These are phyloP conservation scores for Dilophus febrilis DNA, from an alignment of 2,888 invertebrate genomes.

Conservation along the genomic window DNA sequence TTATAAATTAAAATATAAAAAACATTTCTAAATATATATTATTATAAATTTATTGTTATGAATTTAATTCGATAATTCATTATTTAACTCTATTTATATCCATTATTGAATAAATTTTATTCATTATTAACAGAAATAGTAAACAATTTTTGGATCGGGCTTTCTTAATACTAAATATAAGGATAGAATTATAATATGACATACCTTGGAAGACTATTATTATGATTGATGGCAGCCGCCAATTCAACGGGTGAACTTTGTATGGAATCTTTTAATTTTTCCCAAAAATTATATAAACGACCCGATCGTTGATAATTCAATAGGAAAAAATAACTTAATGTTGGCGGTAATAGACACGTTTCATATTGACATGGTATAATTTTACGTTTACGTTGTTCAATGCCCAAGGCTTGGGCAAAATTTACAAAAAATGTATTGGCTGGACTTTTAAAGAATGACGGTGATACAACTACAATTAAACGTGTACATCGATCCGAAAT, in stretches of 20 bases:
- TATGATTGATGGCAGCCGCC: slow-evolving; percentile 19
- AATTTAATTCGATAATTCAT: too few relatives aligned
- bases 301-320: slow-evolving; percentile 39
- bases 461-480: slow-evolving; percentile 62
- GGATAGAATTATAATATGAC: slow-evolving; percentile 6
- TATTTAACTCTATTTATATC: too few relatives aligned
- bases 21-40: too few relatives aligned
- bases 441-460: slow-evolving; percentile 53
- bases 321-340: slow-evolving; percentile 46
- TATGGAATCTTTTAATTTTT: slow-evolving; percentile 39
- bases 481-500: slow-evolving; percentile 62
- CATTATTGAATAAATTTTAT: too few relatives aligned
- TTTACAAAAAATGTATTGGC: slow-evolving; percentile 63
- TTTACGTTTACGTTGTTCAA: slow-evolving; percentile 45
- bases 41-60: too few relatives aligned
- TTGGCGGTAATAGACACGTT: slow-evolving; percentile 42
- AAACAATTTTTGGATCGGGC: too few relatives aligned
- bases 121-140: too few relatives aligned
- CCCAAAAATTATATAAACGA: slow-evolving; percentile 51
- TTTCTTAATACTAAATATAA: too few relatives aligned
- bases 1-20: too few relatives aligned
- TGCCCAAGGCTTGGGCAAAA: slow-evolving; percentile 63
- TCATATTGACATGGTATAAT: slow-evolving; percentile 56
- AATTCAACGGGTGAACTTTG: slow-evolving; percentile 20
- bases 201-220: slow-evolving; percentile 14